phyloP scores from a whole-genome alignment of 2,113 vertebrate species.

The Cynopterus brachyotis region DNA sequence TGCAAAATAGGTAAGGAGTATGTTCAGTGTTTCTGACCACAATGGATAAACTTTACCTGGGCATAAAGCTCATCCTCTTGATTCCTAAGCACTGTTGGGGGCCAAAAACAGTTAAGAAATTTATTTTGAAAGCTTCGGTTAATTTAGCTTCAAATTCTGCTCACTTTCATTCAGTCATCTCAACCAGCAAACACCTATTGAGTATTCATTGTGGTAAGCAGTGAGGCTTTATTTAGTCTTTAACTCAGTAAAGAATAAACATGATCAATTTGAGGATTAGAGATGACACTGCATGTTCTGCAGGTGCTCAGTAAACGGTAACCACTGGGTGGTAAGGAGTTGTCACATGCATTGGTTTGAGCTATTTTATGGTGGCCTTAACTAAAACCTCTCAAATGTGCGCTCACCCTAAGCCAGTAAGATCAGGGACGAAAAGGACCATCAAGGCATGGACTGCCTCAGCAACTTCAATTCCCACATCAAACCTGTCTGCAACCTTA shows the following conservation, averaged over 20 bases:
- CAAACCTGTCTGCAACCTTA: background rate
- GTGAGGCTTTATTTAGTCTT: background rate
- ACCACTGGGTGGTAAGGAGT: background rate
- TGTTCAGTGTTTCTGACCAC: background rate
- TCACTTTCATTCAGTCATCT: background rate
- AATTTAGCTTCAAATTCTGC: background rate
- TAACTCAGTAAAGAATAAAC: background rate
- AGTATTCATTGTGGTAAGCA: background rate
- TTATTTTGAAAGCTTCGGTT: constrained; percentile 36
- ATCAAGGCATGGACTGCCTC: background rate
- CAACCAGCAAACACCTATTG: background rate
- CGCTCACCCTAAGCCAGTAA: background rate
- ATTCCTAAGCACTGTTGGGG: background rate
- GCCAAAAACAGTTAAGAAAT: background rate
- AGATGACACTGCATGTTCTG: background rate
- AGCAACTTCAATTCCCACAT: background rate
- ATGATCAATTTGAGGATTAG: background rate
- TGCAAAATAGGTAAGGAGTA: background rate
- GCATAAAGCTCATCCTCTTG: background rate
- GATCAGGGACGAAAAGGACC: background rate
- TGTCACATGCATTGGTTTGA: background rate
- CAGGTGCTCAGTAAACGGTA: background rate
- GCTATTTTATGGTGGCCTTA: background rate
- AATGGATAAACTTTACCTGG: background rate
- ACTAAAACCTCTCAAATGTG: background rate